Evolutionary conservation across 1,140 invertebrate species (phyloP).

Genomic region (Drosophila rufa): DNA sequence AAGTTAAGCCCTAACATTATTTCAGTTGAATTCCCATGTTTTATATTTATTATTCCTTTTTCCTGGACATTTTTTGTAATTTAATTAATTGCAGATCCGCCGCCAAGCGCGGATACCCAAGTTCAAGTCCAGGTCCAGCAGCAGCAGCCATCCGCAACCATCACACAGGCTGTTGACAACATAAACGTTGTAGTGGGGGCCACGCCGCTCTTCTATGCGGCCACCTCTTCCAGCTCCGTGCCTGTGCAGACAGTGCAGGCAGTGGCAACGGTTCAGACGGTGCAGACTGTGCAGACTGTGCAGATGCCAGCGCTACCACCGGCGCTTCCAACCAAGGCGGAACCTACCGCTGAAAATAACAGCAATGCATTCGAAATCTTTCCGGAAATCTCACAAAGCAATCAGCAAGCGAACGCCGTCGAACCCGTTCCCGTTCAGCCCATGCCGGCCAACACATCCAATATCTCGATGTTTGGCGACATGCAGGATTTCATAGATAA

Average conservation of each 20-base stretch:
- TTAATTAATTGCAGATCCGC: constrained; percentile 46
- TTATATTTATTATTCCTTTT: not conserved
- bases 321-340: not conserved
- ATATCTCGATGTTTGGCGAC: constrained; percentile 60
- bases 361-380: constrained; percentile 46
- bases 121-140: constrained; percentile 18
- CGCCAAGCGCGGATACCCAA: constrained; percentile 1
- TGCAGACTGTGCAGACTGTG: not conserved
- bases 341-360: not conserved
- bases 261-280: not conserved
- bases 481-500: constrained; percentile 77
- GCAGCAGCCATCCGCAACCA: constrained; percentile 28
- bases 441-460: constrained; percentile 20
- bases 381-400: constrained; percentile 29
- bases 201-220: constrained; percentile 62
- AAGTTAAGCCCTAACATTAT: not conserved
- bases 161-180: constrained; percentile 36
- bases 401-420: constrained; percentile 8
- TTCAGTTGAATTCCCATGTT: constrained; percentile 8
- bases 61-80: constrained; percentile 2
- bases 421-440: constrained; percentile 4
- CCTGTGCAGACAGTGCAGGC: not conserved
- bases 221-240: constrained; percentile 1
- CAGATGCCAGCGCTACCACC: not conserved
- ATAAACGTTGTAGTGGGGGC: constrained; percentile 64